Evolutionary conservation across 2,888 invertebrate species (phyloP).

Genomic region (Taenaris catops): DNA sequence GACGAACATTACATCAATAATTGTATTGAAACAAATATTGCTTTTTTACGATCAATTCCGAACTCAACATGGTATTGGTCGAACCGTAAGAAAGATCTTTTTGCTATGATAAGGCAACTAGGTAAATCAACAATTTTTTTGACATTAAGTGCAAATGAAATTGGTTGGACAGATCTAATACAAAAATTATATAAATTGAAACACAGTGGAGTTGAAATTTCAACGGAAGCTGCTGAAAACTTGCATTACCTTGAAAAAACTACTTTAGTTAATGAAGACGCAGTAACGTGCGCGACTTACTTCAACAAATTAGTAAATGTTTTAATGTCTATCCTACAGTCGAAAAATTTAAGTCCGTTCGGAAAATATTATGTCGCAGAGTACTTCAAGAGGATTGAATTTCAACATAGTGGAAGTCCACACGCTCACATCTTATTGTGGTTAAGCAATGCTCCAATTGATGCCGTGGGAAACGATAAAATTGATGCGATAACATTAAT

Average conservation of each 20-base stretch:
- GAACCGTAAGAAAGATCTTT: constrained; percentile 39
- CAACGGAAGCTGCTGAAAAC: constrained; percentile 17
- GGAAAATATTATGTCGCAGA: constrained; percentile 28
- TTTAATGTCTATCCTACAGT: constrained; percentile 31
- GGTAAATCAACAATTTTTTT: constrained; percentile 45
- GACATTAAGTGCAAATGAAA: constrained; percentile 49
- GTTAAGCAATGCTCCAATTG: constrained; percentile 33
- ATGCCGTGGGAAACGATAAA: too few relatives aligned
- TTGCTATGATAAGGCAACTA: constrained; percentile 47
- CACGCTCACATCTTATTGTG: constrained; percentile 32
- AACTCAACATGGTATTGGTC: constrained; percentile 46
- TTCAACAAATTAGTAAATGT: constrained; percentile 39
- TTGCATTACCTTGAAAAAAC: constrained; percentile 22
- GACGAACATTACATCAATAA: constrained; percentile 30
- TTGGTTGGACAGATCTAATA: constrained; percentile 35
- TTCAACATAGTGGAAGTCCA: constrained; percentile 34
- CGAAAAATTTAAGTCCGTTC: constrained; percentile 32
- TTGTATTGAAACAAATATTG: constrained; percentile 30
- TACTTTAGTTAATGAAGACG: constrained; percentile 33
- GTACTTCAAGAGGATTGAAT: constrained; percentile 36
- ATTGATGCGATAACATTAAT: constrained; percentile 19
- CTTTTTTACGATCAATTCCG: constrained; percentile 40
- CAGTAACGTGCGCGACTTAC: constrained; percentile 32
- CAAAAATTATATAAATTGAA: constrained; percentile 36
- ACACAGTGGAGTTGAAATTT: background rate